Percentiles rank a stretch among this genome's conserved stretches.
Evolutionary conservation across 1,140 invertebrate genomes (phyloP).

Genomic region (Thalassaphorura encarpata): DNA sequence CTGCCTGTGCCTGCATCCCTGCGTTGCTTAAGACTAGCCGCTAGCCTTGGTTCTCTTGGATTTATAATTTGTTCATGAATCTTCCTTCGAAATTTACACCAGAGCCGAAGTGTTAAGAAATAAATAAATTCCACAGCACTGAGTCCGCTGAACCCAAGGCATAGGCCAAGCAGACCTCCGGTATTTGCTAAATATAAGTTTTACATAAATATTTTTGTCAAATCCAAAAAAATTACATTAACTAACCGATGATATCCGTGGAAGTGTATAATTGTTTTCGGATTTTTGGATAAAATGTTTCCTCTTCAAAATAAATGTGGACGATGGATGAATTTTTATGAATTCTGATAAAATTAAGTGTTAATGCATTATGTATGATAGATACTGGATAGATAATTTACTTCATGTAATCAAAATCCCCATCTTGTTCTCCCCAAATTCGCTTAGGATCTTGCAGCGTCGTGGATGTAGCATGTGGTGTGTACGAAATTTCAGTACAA

Average conservation of each 20-base stretch:
- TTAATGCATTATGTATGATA: no score
- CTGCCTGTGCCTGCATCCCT: no score
- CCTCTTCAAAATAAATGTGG: slow-evolving; percentile 18
- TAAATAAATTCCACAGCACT: slow-evolving; percentile 54
- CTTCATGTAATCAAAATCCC: no score
- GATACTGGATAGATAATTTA: no score
- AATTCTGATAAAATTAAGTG: no score
- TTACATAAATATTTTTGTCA: background rate
- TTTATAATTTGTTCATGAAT: no score
- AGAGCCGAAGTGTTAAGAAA: slow-evolving; percentile 40
- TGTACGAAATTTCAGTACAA: slow-evolving; percentile 25
- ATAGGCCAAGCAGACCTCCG: slow-evolving; percentile 54
- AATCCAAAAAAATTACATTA: background rate
- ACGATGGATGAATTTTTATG: slow-evolving; percentile 20
- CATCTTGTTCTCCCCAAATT: no score
- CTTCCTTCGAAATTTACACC: no score
- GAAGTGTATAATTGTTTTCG: slow-evolving; percentile 19
- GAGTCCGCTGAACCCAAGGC: slow-evolving; percentile 54
- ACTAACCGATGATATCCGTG: slow-evolving; percentile 18
- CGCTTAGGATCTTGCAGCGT: no score
- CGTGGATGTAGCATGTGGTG: slow-evolving; percentile 6
- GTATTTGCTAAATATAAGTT: slow-evolving; percentile 42
- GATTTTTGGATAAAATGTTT: slow-evolving; percentile 16
- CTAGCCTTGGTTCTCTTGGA: no score
- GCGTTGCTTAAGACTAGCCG: no score